Evolutionary conservation across 2,888 invertebrate species (phyloP), one percentile per base, ranked within the genome.

Genomic region (Synanthedon formicaeformis): DNA sequence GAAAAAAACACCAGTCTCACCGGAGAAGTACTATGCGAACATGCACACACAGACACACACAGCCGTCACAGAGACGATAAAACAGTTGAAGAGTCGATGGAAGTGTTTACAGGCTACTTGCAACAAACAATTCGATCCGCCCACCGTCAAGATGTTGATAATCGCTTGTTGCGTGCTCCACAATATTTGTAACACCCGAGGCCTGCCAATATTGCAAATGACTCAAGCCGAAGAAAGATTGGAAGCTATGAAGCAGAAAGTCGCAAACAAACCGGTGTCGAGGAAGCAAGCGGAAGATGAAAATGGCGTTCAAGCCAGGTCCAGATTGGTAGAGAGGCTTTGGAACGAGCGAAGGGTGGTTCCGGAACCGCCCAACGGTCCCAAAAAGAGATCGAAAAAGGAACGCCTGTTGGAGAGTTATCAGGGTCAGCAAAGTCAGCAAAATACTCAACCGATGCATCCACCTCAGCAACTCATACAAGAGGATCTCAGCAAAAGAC

Each of bases 171-270:
- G 84, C 27, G 66, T 85, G 0, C 61, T 85, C 0, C 79, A 85
- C 52, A 85, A 85, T 54, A 71, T 85, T 0, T 83, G 83, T 45
- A 79, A 73, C 49, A 60, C 66, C 8, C 58, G 71, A 5, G 77
- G 76, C 0, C 14, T 84, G 1, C 74, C 79, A 0, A 57, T 72
- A 0, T 65, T 72, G 0, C 73, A 71, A 1, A 80, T 85, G 77
- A 81, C 81, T 0, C 78, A 75, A 12, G 71, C 85, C 0, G 85
- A 85, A 40, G 85, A 85, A 41, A 60, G 85, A 0, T 52, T 85
- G 5, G 85, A 85, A 53, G 73, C 73, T 0, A 84, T 85, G 85
- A 85, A 85, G 50, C 85, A 85, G 55, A 81, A 81, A 41, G 85
- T 85, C 0, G 85, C 85, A 0, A 83, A 84, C n/a, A 75, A 78